phyloP scores from a whole-genome alignment of 1,140 invertebrate genomes.

The Drosophila pallidifrons region DNA sequence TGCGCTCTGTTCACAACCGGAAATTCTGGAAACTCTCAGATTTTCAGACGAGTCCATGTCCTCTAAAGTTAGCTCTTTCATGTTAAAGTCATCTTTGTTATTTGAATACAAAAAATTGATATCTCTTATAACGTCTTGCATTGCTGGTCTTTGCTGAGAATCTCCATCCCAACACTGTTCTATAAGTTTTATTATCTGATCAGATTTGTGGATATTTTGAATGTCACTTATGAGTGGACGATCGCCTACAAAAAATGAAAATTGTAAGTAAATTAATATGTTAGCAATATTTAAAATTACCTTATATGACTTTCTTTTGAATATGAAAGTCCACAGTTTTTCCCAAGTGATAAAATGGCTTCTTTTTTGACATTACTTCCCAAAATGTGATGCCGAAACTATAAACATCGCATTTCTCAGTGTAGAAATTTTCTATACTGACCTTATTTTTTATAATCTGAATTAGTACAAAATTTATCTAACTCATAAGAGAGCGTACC shows the following conservation, averaged over 20 bases:
- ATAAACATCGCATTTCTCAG: slow-evolving; percentile 16
- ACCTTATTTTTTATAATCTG: neutral
- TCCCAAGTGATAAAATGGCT: neutral
- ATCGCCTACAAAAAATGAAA: neutral
- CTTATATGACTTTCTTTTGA: neutral
- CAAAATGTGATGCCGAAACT: slow-evolving; percentile 17
- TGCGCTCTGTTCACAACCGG: too few relatives aligned
- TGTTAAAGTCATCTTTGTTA: too few relatives aligned
- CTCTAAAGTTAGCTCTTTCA: too few relatives aligned
- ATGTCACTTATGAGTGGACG: neutral
- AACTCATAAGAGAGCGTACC: neutral
- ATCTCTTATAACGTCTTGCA: neutral
- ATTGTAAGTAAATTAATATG: neutral
- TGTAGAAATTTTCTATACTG: neutral
- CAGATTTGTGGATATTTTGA: neutral
- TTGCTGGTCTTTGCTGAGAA: neutral
- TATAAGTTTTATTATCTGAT: neutral
- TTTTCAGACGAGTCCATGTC: too few relatives aligned
- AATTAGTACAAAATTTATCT: neutral
- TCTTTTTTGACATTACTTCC: slow-evolving; percentile 16
- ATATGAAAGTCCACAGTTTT: neutral
- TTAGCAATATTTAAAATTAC: neutral
- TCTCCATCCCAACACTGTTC: neutral
- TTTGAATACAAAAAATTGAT: neutral
- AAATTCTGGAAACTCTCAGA: too few relatives aligned